Evolutionary conservation across 2,888 invertebrate genomes (phyloP), one percentile per base, ranked within the genome.

Genomic region (Gymnoscelis rufifasciata): DNA sequence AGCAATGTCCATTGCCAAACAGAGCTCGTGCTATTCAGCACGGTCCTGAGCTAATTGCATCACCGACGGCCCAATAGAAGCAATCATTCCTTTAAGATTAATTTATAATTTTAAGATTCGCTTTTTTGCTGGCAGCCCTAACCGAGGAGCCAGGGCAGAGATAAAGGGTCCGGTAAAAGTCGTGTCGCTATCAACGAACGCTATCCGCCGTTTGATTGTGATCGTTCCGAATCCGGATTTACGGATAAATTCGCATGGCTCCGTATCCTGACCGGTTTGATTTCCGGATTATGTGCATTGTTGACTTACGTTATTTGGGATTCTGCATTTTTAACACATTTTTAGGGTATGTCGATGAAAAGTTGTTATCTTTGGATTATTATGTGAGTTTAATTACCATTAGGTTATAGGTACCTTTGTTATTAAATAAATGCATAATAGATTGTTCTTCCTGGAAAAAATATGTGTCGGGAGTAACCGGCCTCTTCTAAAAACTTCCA

Each of bases 131-230:
- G 53, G 12, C 64, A 71, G 26, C 70, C 68, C 65, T 69, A n/a
- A 58, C 42, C 37, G 27, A 45, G 47, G 51, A 51, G 58, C 60
- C 41, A 23, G 36, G 30, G 37, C 42, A 55, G 52, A 70, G 66
- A 70, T 73, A 70, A 74, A 70, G 69, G 70, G 76, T 72, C 75
- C 76, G 62, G 76, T 71, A 71, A 77, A 78, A 78, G 68, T 72
- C 65, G 61, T 63, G 60, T 56, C 64, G 66, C 60, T 68, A 66
- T 57, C 68, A 69, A 76, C 68, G 75, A 73, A 61, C 66, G 69
- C 68, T 69, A 60, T 59, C 59, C 71, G 69, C 67, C 69, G 68
- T 75, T 74, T 78, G 80, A 83, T 81, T 80, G 78, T 71, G 51
- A 66, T 62, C 64, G 63, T 64, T 62, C 63, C 53, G 64, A 64